A percentile compares a stretch with the other conserved stretches of the same genome.
Evolutionary conservation across 2,888 invertebrate genomes (phyloP).

Genomic region (Sialis fuliginosa): DNA sequence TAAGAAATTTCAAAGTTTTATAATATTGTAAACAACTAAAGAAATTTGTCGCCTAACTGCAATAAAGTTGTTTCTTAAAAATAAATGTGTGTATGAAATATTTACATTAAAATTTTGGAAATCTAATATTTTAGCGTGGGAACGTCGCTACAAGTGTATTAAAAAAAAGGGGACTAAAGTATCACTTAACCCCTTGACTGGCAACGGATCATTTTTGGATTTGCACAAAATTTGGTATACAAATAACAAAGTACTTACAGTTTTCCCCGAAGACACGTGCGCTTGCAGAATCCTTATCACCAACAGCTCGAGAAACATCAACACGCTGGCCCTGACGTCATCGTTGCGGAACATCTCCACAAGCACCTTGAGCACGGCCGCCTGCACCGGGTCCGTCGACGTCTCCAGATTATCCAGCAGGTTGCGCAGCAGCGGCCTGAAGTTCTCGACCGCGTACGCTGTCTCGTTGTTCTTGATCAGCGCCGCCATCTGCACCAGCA

Average conservation of each 20-base stretch:
- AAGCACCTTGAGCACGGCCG: slow-evolving; percentile 61
- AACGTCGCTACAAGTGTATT: too few species aligned
- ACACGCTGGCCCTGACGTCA: slow-evolving; percentile 61
- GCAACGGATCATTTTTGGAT: too few species aligned
- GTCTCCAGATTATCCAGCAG: slow-evolving; percentile 53
- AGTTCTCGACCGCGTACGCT: slow-evolving; percentile 25
- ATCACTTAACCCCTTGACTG: too few species aligned
- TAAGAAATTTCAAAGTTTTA: too few species aligned
- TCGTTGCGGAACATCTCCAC: slow-evolving; percentile 70
- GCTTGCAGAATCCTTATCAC: slow-evolving; percentile 77
- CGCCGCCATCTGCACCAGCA: slow-evolving; percentile 6
- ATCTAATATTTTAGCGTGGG: too few species aligned
- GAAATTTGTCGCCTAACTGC: too few species aligned
- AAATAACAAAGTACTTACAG: slow-evolving; percentile 21
- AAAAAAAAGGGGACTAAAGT: neutral
- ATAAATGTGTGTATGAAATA: too few species aligned
- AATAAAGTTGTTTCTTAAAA: too few species aligned
- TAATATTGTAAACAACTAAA: too few species aligned
- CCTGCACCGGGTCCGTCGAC: slow-evolving; percentile 47
- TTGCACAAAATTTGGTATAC: neutral
- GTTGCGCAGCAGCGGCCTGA: slow-evolving; percentile 52
- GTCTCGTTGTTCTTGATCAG: slow-evolving; percentile 14
- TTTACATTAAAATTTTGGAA: too few species aligned
- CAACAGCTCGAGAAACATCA: slow-evolving; percentile 79
- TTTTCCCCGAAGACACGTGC: slow-evolving; percentile 54